Base-by-base conservation (phyloP, 2,113 vertebrate species). In the Mus spicilegus region DNA sequence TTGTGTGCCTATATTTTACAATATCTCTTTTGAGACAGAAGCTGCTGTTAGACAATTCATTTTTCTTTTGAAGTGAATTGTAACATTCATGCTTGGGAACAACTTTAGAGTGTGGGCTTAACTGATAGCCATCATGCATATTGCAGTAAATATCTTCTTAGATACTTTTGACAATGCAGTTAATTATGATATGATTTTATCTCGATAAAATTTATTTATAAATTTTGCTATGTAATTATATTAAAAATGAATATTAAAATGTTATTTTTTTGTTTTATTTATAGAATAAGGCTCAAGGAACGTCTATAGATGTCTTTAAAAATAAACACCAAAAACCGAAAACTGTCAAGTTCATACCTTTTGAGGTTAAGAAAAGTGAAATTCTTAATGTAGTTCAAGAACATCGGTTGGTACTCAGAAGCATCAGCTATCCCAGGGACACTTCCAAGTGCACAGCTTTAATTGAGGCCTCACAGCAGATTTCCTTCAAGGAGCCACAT, bases 301-400 rank as follows among this genome's bases (percentile, higher is more conserved):
- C 88, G 91, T 97, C 95, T 84, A 51, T 98, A 95, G 96, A 97
- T 91, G 97, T 97, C 92, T 98, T 98, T 51, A 97, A 24, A 96
- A 94, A 97, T 87, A 98, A 97, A 76, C 94, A 96, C 46, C 96
- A 94, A 85, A 96, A 95, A 17, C 19, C 20, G 0, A 96, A 97
- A 95, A 94, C 89, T 89, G 76, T 17, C n/a, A 97, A 75, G 86
- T 96, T 67, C 1, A 39, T 97, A 78, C 96, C 96, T 93, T 65
- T 95, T 54, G 89, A 95, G 10, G 65, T 93, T 58, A 95, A 91
- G 67, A 93, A 89, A 84, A 84, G 56, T 1, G 91, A 93, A 87
- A 46, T 72, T 5, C 22, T 46, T 76, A 82, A 96, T 87, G 51
- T 65, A 4, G 26, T 76, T 30, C 92, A 76, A 89, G 77, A 91